Percentiles rank a stretch among this genome's conserved stretches.
Evolutionary conservation across 2,113 vertebrate genomes (phyloP).

Genomic region (Lonchura striata): DNA sequence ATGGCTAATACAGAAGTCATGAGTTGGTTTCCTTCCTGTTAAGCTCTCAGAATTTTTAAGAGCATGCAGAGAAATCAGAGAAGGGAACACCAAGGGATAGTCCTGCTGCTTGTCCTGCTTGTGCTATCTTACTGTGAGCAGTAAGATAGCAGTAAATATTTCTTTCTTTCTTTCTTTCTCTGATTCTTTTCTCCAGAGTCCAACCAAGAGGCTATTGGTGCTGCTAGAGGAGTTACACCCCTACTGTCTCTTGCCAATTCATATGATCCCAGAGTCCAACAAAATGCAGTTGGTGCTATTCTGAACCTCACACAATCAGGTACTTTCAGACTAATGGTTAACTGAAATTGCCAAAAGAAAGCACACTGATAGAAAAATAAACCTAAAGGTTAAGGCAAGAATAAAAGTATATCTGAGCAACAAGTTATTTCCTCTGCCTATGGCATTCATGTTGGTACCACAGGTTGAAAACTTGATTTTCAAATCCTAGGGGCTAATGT

Average conservation of each 20-base stretch:
- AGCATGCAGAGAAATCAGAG: background rate
- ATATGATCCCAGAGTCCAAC: conserved; percentile 77
- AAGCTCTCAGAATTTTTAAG: background rate
- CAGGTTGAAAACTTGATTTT: background rate
- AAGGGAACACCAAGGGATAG: background rate
- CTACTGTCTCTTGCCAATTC: conserved; percentile 77
- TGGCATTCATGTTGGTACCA: background rate
- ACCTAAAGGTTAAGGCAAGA: background rate
- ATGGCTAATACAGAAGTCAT: background rate
- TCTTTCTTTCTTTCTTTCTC: background rate
- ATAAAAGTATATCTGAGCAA: background rate
- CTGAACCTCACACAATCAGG: conserved; percentile 81
- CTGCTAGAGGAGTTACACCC: conserved; percentile 72
- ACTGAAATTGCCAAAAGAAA: background rate
- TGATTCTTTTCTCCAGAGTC: conserved; percentile 65
- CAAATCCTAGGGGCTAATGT: background rate
- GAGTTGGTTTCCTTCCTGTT: background rate
- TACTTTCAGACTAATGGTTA: conserved; percentile 6
- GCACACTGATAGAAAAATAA: background rate
- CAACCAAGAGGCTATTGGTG: conserved; percentile 70
- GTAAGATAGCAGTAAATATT: background rate
- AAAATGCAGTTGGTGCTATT: conserved; percentile 78
- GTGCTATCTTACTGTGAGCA: no score
- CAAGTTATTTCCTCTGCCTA: background rate
- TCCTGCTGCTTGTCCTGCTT: background rate